Conservation (phyloP, 2,888 invertebrate species). For the Cephalotes varians region DNA sequence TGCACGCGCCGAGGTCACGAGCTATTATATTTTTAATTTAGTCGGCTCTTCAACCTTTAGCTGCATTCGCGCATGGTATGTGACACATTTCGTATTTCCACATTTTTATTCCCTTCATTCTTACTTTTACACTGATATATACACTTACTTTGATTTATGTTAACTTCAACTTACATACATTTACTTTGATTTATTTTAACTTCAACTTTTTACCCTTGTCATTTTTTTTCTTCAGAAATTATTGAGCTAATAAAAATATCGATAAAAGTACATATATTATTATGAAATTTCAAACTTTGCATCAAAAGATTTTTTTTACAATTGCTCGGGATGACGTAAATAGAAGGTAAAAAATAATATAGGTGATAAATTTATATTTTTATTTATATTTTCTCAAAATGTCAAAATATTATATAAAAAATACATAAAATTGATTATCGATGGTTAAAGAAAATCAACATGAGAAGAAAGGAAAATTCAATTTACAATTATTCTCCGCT, state of each 20-base stretch:
- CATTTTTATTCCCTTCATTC: not conserved
- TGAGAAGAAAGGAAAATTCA: not conserved
- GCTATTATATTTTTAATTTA: conserved; percentile 47
- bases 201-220: not conserved
- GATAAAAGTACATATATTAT: not conserved
- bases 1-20: conserved; percentile 18
- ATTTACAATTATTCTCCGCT: not conserved
- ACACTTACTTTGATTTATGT: not conserved
- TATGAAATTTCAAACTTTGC: not conserved
- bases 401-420: not conserved
- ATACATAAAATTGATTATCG: not conserved
- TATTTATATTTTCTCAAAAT: not conserved
- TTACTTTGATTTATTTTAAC: too few species aligned
- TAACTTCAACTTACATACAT: too few species aligned
- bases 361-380: not conserved
- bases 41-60: conserved; percentile 32
- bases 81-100: not conserved
- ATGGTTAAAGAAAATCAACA: not conserved
- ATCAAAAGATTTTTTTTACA: not conserved
- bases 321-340: not conserved
- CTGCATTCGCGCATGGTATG: not conserved
- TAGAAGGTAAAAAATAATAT: not conserved
- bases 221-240: too few species aligned
- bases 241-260: not conserved
- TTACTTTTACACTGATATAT: not conserved